A percentile compares a stretch with the other conserved stretches of the same genome.
Conservation (phyloP, 2,113 vertebrate genomes). For the Oryzias celebensis region DNA sequence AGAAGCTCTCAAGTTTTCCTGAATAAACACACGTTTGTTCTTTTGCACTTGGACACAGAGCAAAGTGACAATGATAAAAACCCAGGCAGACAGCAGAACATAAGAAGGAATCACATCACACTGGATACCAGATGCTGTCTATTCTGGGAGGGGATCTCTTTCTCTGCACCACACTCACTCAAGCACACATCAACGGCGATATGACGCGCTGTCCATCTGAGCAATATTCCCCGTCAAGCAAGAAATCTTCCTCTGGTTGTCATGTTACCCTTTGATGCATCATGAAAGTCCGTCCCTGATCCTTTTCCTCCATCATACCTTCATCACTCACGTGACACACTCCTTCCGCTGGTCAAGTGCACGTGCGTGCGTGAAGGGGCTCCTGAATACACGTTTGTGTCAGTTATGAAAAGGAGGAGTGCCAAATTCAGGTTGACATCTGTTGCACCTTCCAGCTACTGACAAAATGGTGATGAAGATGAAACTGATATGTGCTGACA, state of each 20-base stretch:
- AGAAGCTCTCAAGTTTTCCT: background rate
- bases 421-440: slow-evolving; percentile 48
- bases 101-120: slow-evolving; percentile 46
- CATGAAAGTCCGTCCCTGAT: slow-evolving; percentile 56
- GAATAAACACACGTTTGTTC: background rate
- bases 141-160: slow-evolving; percentile 32
- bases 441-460: slow-evolving; percentile 29
- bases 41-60: slow-evolving; percentile 11
- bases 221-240: slow-evolving; percentile 52
- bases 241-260: slow-evolving; percentile 56
- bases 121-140: slow-evolving; percentile 48
- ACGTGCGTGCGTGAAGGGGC: slow-evolving; percentile 3
- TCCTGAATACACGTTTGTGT: slow-evolving; percentile 31
- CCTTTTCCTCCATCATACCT: slow-evolving; percentile 52
- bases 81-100: slow-evolving; percentile 34
- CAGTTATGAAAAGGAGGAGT: slow-evolving; percentile 24
- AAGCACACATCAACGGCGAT: slow-evolving; percentile 35
- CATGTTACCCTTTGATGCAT: slow-evolving; percentile 65
- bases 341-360: slow-evolving; percentile 14
- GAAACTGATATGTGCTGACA: slow-evolving; percentile 50
- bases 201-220: slow-evolving; percentile 37
- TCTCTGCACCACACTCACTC: slow-evolving; percentile 21
- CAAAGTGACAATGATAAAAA: slow-evolving; percentile 41
- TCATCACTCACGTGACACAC: slow-evolving; percentile 57
- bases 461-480: slow-evolving; percentile 33